phyloP scores from a whole-genome alignment of 1,140 invertebrate species.

The Dinoponera quadriceps region DNA sequence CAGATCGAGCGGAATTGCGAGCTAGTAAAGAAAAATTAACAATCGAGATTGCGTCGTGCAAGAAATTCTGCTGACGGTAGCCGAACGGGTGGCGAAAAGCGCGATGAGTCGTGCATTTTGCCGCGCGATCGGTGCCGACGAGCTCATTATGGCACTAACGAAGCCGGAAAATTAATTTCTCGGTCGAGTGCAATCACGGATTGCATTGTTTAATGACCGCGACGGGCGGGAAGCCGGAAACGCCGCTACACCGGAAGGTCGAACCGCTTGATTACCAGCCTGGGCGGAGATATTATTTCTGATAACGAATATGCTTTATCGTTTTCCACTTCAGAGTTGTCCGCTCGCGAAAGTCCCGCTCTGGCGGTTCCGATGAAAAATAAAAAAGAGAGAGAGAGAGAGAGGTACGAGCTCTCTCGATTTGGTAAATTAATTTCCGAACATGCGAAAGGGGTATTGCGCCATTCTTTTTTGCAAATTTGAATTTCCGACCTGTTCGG shows the following conservation, averaged over 20 bases:
- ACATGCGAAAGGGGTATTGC: neutral
- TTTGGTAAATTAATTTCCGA: slow-evolving; percentile 5
- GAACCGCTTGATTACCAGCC: slow-evolving; percentile 66
- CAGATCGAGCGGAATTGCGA: too few species aligned
- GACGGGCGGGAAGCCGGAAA: slow-evolving; percentile 66
- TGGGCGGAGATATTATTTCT: slow-evolving; percentile 62
- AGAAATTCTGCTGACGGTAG: slow-evolving; percentile 39
- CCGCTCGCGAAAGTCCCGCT: neutral
- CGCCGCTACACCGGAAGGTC: slow-evolving; percentile 59
- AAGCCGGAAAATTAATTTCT: slow-evolving; percentile 76
- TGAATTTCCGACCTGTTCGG: neutral
- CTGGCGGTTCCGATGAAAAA: neutral
- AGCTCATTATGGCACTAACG: slow-evolving; percentile 73
- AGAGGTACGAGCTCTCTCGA: neutral
- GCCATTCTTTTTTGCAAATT: neutral
- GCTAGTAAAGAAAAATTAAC: slow-evolving; percentile 2
- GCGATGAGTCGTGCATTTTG: slow-evolving; percentile 51
- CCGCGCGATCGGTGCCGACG: slow-evolving; percentile 61
- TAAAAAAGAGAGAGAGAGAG: neutral
- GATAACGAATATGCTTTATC: slow-evolving; percentile 65
- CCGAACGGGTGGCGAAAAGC: slow-evolving; percentile 46
- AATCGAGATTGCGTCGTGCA: neutral
- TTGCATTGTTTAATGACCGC: slow-evolving; percentile 73
- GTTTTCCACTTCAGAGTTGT: slow-evolving; percentile 32
- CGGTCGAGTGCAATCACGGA: slow-evolving; percentile 68